Base-by-base conservation (phyloP, 2,888 invertebrate species). In the Nymphalis c-album region DNA sequence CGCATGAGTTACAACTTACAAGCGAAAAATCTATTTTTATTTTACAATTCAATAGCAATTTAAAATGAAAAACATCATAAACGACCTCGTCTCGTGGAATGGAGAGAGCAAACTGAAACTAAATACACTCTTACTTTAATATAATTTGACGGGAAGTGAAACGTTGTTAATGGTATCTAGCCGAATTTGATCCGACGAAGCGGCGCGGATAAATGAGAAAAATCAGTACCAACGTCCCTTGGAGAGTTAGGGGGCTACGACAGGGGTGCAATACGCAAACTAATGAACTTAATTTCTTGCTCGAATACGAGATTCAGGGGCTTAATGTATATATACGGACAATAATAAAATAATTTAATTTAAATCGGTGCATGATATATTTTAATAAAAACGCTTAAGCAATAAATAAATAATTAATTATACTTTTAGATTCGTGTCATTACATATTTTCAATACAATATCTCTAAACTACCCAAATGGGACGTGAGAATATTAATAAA, bases 171-270 rank as follows among this genome's bases (percentile, higher is more conserved):
- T 72, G 70, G 66, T 71, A 72, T 69, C 71, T 63, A 63, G 71
- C 70, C 65, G 69, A 71, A 69, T 72, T 71, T 70, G 68, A 70
- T 73, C 71, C 69, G 59, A 67, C 68, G 71, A 70, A 70, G 68
- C 31, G 63, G 68, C 68, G 70, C 68, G 74, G 64, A 74, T 71
- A 71, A 72, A 73, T 73, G 74, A 73, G 74, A 74, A 73, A 73
- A 73, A 74, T 73, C 74, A 73, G 69, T 63, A 68, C 69, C 60
- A 60, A 61, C 60, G 66, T 63, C 74, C 72, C 72, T 58, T 22
- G 71, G 63, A 65, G 68, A 68, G 51, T 18, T 61, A 60, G 69
- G 62, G 58, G 60, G 62, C 50, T 61, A 47, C 62, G n/a, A 58
- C 68, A 67, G 73, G 63, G 71, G 63, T 61, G 61, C 65, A 63